These are phyloP conservation scores for Argyrosomus japonicus DNA, from an alignment of 2,113 vertebrate genomes.

Conservation along the genomic window DNA sequence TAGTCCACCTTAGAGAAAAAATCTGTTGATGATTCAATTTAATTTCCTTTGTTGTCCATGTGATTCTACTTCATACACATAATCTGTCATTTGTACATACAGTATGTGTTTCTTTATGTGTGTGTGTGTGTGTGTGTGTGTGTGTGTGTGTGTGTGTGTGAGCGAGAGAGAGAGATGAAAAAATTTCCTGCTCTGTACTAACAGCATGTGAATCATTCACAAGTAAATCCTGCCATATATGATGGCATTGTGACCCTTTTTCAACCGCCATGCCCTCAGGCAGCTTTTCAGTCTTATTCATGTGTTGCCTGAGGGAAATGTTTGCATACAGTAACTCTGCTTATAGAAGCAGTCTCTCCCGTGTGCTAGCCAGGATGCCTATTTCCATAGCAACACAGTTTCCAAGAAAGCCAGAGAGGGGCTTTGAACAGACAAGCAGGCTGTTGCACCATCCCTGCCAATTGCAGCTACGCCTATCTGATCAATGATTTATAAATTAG, in stretches of 20 bases:
- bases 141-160: too few species aligned
- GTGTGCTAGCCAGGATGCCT: constrained; percentile 54
- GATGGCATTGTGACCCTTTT: constrained; percentile 8
- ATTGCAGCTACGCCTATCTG: constrained; percentile 23
- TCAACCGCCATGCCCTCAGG: not conserved
- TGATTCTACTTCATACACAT: not conserved
- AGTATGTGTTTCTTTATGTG: too few species aligned
- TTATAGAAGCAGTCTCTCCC: constrained; percentile 49
- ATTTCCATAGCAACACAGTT: constrained; percentile 79
- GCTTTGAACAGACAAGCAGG: constrained; percentile 47
- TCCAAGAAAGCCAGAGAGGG: constrained; percentile 46
- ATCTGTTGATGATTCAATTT: not conserved
- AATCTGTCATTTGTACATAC: not conserved
- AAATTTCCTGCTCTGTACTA: constrained; percentile 1
- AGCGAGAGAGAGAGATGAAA: not conserved
- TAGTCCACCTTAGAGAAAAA: not conserved
- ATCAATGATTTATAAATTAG: constrained; percentile 42
- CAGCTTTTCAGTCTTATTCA: constrained; percentile 45
- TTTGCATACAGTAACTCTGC: constrained; percentile 49
- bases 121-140: too few species aligned
- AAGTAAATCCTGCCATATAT: constrained; percentile 24
- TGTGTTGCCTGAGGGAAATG: constrained; percentile 48
- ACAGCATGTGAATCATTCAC: constrained; percentile 15
- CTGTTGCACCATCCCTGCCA: constrained; percentile 29
- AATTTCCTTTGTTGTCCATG: not conserved